phyloP scores from a whole-genome alignment of 2,113 vertebrate species.

The Myrmecophaga tridactyla region DNA sequence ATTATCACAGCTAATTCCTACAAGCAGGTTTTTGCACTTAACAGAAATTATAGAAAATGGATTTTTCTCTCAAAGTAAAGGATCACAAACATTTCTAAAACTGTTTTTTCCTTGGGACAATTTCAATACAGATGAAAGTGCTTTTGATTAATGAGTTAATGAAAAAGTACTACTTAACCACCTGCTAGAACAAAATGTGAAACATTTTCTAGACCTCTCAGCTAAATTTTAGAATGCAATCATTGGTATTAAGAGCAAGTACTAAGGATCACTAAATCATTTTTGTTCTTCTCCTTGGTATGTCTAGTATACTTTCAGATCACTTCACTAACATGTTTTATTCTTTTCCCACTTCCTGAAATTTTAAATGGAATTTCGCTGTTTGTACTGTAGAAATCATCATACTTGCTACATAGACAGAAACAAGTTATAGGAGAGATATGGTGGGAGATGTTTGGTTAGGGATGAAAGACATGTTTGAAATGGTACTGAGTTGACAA shows the following conservation, averaged over 20 bases:
- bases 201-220: conserved; percentile 44
- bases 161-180: conserved; percentile 60
- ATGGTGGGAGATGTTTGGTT: not conserved
- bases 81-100: conserved; percentile 64
- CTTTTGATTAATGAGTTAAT: conserved; percentile 51
- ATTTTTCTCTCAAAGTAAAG: conserved; percentile 47
- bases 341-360: conserved; percentile 35
- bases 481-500: not conserved
- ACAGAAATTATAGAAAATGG: conserved; percentile 67
- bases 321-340: not conserved
- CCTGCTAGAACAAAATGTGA: conserved; percentile 44
- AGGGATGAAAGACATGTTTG: not conserved
- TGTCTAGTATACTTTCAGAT: too few species aligned
- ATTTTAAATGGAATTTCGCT: conserved; percentile 33
- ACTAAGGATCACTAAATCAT: not conserved
- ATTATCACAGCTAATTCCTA: conserved; percentile 71
- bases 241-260: conserved; percentile 30
- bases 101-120: conserved; percentile 47
- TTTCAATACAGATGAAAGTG: conserved; percentile 63
- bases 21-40: conserved; percentile 64
- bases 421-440: not conserved
- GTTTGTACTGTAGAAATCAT: not conserved
- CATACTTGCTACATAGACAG: not conserved
- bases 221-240: conserved; percentile 37
- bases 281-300: conserved; percentile 37